Base-by-base conservation (phyloP, 2,113 vertebrate species). In the Sturnus vulgaris region DNA sequence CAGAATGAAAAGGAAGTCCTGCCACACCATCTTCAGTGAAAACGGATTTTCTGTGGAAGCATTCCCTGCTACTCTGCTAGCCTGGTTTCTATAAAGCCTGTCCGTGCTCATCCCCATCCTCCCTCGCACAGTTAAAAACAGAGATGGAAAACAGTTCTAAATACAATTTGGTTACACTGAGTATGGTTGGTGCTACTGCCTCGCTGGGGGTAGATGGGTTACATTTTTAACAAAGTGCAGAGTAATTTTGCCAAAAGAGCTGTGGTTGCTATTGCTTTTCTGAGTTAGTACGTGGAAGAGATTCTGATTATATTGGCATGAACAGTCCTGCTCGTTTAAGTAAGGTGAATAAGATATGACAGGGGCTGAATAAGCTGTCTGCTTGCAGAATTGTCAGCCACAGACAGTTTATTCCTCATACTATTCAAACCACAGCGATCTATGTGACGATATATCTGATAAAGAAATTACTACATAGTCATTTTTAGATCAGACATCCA, bases 401-500 rank as follows among this genome's bases (percentile, higher is more conserved):
- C 69, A 79, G 69, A 52, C 13, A 80, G 82, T 83, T 93, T 88
- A 57, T 65, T 92, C 53, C 64, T 93, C 23, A 10, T 37, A 31
- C 7, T 2, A 11, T 55, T 61, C 55, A 65, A 86, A 89, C 59
- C 69, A 78, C 65, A 40, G 63, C 4, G 18, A 70, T 91, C 79
- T 42, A 8, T 35, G 42, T 52, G 92, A 76, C 76, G 42, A 15
- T 73, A 13, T 31, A 91, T 92, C 94, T 96, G 92, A 96, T 92
- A 91, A 82, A 90, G 66, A 82, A 63, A 97, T 88, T n/a, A 78
- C 83, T 88, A 55, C 64, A 50, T 25, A 72, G 59, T 47, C 22
- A 63, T 61, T 92, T 93, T 86, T 81, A 17, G 66, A 93, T 80
- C 84, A 70, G 61, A 55, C 66, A 46, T 70, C 55, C 90, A 83